Conservation (phyloP, 2,888 invertebrate species). For the Athalia cordata region DNA sequence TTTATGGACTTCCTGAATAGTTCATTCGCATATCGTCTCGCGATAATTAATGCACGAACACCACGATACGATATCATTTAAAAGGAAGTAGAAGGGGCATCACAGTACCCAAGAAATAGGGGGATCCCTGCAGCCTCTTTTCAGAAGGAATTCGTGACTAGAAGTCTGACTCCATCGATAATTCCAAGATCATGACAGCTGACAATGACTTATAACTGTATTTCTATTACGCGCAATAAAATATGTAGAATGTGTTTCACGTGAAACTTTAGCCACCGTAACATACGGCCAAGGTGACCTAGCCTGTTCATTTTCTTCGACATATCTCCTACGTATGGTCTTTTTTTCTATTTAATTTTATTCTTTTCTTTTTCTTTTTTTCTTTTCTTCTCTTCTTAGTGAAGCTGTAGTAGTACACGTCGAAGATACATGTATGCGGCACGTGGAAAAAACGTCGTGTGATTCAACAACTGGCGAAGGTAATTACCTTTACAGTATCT, state of each 20-base stretch:
- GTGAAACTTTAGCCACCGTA: neutral
- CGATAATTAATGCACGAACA: neutral
- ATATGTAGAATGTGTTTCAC: neutral
- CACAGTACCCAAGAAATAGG: slow-evolving; percentile 4
- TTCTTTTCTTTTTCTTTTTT: neutral
- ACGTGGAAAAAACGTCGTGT: neutral
- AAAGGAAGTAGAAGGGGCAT: slow-evolving; percentile 1
- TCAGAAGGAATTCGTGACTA: neutral
- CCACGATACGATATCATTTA: neutral
- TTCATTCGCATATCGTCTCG: neutral
- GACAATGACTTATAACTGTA: slow-evolving; percentile 12
- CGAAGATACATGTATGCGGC: neutral
- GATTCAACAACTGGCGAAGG: slow-evolving; percentile 16
- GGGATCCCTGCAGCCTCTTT: slow-evolving; percentile 5
- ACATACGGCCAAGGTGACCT: neutral
- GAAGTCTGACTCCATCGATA: no score
- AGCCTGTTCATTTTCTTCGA: slow-evolving; percentile 3
- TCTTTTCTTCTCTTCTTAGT: neutral
- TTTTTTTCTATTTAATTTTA: neutral
- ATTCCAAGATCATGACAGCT: neutral
- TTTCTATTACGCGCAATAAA: neutral
- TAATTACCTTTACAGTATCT: slow-evolving; percentile 25
- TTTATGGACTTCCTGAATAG: neutral
- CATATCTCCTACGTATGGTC: neutral
- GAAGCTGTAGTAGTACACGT: slow-evolving; percentile 3